Percentiles rank a stretch among this genome's conserved stretches.
phyloP scores from a whole-genome alignment of 2,113 vertebrate genomes.

The Spea multiplicata region DNA sequence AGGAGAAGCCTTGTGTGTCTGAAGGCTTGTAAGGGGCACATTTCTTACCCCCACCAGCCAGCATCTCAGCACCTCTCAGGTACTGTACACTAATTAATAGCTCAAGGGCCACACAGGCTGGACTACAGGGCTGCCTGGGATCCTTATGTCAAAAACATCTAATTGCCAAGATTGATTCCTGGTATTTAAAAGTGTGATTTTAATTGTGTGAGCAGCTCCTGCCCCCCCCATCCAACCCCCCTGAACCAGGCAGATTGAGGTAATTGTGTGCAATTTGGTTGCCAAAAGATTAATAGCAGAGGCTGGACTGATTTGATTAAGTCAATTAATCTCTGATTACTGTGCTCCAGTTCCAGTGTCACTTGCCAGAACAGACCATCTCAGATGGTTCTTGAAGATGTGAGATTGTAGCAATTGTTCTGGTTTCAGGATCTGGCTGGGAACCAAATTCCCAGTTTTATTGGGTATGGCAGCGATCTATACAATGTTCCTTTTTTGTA shows the following conservation, averaged over 20 bases:
- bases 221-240: background rate
- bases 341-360: slow-evolving; percentile 54
- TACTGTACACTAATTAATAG: slow-evolving; percentile 16
- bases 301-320: slow-evolving; percentile 64
- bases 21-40: background rate
- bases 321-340: slow-evolving; percentile 67
- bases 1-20: background rate
- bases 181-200: slow-evolving; percentile 37
- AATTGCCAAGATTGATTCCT: slow-evolving; percentile 37
- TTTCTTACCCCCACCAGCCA: background rate
- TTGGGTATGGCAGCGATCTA: background rate
- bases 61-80: background rate
- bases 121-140: background rate
- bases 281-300: slow-evolving; percentile 64
- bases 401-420: background rate
- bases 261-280: slow-evolving; percentile 67
- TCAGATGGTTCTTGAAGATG: slow-evolving; percentile 8
- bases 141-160: background rate
- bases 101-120: slow-evolving; percentile 34
- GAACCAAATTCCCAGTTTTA: background rate
- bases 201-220: slow-evolving; percentile 34
- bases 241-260: slow-evolving; percentile 55
- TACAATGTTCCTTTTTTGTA: too few relatives aligned
- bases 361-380: slow-evolving; percentile 36
- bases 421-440: background rate